Conservation (phyloP, 2,888 invertebrate genomes). For the Sphaerophoria taeniata region DNA sequence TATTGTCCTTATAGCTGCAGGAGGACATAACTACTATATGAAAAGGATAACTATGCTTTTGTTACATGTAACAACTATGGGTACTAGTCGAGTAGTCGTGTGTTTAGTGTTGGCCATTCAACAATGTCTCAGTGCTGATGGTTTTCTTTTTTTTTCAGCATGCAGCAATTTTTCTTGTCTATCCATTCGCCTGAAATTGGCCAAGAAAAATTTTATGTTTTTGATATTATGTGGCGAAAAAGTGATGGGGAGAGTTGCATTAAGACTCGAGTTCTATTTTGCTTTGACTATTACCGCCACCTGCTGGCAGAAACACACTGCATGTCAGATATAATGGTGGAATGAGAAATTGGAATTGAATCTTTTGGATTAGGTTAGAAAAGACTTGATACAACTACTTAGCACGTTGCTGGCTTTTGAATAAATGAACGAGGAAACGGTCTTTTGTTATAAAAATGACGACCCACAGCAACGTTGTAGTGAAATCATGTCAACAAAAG, state of each 20-base stretch:
- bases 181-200: slow-evolving; percentile 15
- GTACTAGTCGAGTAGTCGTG: background rate
- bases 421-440: background rate
- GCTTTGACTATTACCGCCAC: slow-evolving; percentile 17
- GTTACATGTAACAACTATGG: slow-evolving; percentile 51
- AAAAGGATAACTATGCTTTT: slow-evolving; percentile 36
- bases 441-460: slow-evolving; percentile 23
- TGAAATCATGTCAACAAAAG: slow-evolving; percentile 61
- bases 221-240: background rate
- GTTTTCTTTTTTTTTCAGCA: background rate
- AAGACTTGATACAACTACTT: slow-evolving; percentile 51
- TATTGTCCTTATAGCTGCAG: slow-evolving; percentile 19
- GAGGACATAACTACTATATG: background rate
- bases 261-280: background rate
- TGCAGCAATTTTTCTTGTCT: slow-evolving; percentile 21
- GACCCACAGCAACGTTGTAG: slow-evolving; percentile 14
- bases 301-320: background rate
- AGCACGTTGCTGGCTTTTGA: slow-evolving; percentile 40
- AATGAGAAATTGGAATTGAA: slow-evolving; percentile 65
- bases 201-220: slow-evolving; percentile 37
- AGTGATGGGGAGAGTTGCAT: slow-evolving; percentile 19
- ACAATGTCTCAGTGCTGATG: slow-evolving; percentile 42
- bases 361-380: slow-evolving; percentile 55
- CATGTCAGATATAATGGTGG: background rate
- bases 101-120: slow-evolving; percentile 10